Conservation (phyloP, 2,888 invertebrate genomes). For the Gonocerus acuteangulatus region DNA sequence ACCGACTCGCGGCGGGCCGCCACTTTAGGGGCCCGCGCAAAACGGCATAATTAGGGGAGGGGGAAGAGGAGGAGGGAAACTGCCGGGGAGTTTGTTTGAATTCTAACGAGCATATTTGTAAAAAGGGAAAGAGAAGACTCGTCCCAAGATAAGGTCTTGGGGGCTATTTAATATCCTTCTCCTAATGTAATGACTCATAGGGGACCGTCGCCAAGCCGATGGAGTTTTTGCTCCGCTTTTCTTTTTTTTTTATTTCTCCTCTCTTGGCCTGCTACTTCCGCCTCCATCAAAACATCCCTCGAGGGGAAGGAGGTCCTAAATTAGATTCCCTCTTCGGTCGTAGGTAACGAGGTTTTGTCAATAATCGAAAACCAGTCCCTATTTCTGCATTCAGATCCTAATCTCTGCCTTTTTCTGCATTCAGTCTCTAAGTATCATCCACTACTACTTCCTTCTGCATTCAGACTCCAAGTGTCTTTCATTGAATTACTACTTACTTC, state of each 20-base stretch:
- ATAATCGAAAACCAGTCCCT: background rate
- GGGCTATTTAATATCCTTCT: conserved; percentile 1
- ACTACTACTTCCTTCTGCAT: too few species aligned
- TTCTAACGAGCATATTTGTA: background rate
- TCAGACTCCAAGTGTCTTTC: too few species aligned
- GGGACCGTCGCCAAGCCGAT: conserved; percentile 8
- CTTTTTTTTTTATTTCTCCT: background rate
- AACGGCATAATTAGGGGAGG: background rate
- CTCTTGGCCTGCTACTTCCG: background rate
- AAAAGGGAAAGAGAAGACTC: background rate
- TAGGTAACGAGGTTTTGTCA: background rate
- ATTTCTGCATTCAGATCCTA: too few species aligned
- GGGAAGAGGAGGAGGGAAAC: background rate
- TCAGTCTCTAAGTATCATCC: too few species aligned
- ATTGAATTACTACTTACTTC: too few species aligned
- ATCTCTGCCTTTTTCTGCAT: too few species aligned
- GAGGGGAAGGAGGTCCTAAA: background rate
- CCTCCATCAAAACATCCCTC: background rate
- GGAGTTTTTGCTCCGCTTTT: background rate
- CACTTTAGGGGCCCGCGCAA: background rate
- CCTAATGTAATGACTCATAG: conserved; percentile 25
- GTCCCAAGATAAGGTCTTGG: background rate
- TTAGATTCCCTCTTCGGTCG: background rate
- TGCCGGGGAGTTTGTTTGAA: background rate
- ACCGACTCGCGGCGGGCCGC: too few species aligned